These are phyloP conservation scores for Heterodera filipjevi DNA, from an alignment of 2,888 invertebrate genomes.

Conservation along the genomic window DNA sequence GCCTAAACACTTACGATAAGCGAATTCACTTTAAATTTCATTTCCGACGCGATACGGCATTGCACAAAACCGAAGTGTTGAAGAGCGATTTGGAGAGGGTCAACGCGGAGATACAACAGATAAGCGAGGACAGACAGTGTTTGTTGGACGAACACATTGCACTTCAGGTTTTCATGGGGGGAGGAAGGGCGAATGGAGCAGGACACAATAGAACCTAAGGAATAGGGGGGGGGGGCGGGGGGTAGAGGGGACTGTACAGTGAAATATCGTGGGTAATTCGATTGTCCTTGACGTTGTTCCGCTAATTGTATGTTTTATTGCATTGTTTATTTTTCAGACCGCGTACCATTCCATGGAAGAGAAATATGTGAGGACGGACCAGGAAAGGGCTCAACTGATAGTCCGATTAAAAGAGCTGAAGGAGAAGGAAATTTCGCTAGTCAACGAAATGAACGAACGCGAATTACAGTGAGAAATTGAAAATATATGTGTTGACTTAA, in stretches of 20 bases:
- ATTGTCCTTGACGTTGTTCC: too few relatives aligned
- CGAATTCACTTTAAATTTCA: neutral
- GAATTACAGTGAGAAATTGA: conserved; percentile 43
- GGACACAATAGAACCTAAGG: too few relatives aligned
- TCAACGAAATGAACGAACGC: conserved; percentile 95
- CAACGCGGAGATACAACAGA: conserved; percentile 28
- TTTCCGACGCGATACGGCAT: conserved; percentile 41
- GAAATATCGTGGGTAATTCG: too few relatives aligned
- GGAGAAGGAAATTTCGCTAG: conserved; percentile 86
- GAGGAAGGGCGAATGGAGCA: neutral
- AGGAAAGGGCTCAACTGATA: conserved; percentile 82
- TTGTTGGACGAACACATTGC: conserved; percentile 50
- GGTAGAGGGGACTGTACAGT: too few relatives aligned
- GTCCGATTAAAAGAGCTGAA: conserved; percentile 88
- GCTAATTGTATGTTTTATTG: neutral
- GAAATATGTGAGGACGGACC: conserved; percentile 81
- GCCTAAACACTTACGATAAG: neutral
- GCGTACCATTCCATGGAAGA: conserved; percentile 87
- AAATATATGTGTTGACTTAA: neutral
- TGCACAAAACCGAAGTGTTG: conserved; percentile 30
- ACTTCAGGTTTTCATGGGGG: conserved; percentile 41
- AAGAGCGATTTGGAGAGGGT: conserved; percentile 33
- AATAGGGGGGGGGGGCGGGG: too few relatives aligned
- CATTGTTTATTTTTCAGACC: conserved; percentile 67
- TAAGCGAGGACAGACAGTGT: conserved; percentile 33